These are phyloP conservation scores for Himalopsyche japonica DNA, from an alignment of 2,888 invertebrate species.

Conservation along the genomic window DNA sequence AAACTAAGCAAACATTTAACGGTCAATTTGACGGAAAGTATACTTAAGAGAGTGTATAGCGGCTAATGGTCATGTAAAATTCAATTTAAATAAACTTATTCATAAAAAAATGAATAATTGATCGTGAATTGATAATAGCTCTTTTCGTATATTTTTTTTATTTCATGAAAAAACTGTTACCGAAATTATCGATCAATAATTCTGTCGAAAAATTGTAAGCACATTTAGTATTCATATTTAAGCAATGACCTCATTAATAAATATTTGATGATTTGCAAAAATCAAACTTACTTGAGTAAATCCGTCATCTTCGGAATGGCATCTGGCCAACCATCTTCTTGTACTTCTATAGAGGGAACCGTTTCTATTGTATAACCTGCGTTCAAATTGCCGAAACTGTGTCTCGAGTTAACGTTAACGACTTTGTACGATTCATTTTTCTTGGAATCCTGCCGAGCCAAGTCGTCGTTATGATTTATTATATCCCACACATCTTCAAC, in stretches of 20 bases:
- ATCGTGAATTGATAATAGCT: too few species aligned
- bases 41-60: too few species aligned
- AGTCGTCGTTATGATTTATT: conserved; percentile 35
- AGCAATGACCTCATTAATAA: background rate
- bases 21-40: too few species aligned
- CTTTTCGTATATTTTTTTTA: too few species aligned
- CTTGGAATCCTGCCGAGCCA: conserved; percentile 7
- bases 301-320: background rate
- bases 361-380: conserved; percentile 17
- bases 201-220: background rate
- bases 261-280: background rate
- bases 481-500: conserved; percentile 39
- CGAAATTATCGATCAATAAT: background rate
- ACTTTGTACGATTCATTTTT: background rate
- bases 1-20: too few species aligned
- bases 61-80: too few species aligned
- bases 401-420: background rate
- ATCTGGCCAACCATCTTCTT: conserved; percentile 20
- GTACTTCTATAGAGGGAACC: conserved; percentile 18
- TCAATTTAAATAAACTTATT: too few species aligned
- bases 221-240: background rate
- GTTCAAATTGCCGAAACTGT: background rate
- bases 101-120: too few species aligned
- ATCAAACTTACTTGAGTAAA: conserved; percentile 18
- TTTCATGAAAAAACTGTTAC: background rate